Evolutionary conservation across 2,113 vertebrate genomes (phyloP), one percentile per base, ranked within the genome.

Genomic region (Cyprinodon brontotheroides): DNA sequence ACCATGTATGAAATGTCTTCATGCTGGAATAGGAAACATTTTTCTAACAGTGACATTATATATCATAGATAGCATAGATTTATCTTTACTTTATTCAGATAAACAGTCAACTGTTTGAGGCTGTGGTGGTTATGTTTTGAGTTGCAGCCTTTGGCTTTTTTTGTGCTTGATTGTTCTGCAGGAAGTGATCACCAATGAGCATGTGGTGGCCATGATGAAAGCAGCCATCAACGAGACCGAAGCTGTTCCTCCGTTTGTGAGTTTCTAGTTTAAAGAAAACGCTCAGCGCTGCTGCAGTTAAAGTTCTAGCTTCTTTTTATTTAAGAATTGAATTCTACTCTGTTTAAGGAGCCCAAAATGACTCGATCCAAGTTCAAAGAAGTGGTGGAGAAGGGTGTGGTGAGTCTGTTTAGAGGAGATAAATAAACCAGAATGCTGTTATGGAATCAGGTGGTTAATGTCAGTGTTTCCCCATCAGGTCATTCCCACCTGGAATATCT

Each of bases 131-230:
- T 36, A 40, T 62, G 36, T 17, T 41, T 41, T n/a, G 3, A 64
- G 36, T 14, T 72, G 45, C 22, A 36, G 39, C 50, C 1, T 3
- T 57, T 20, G 65, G 60, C 40, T 53, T 63, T 77, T 29, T n/a
- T 9, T 53, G 48, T 20, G 2, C 29, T 29, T 53, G 17, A 6
- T n/a, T 86, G 68, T 74, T 70, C 79, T 73, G 40, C 86, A 99
- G 98, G 98, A 99, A 72, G 98, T 99, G 57, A 98, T 99, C 89
- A 99, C 97, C 3, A 99, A 99, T 0, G 97, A 99, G 22, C 98
- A 99, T 0, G 98, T 99, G 3, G 97, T 99, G 66, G 98, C 98
- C 65, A 99, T 99, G 98, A 98, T 99, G 97, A 99, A 98, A 85
- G 97, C 98, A 2, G 98, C 98, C 67, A 98, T 99, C 87, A 96